Evolutionary conservation across 2,888 invertebrate genomes (phyloP).

Genomic region (Latrodectus hesperus): DNA sequence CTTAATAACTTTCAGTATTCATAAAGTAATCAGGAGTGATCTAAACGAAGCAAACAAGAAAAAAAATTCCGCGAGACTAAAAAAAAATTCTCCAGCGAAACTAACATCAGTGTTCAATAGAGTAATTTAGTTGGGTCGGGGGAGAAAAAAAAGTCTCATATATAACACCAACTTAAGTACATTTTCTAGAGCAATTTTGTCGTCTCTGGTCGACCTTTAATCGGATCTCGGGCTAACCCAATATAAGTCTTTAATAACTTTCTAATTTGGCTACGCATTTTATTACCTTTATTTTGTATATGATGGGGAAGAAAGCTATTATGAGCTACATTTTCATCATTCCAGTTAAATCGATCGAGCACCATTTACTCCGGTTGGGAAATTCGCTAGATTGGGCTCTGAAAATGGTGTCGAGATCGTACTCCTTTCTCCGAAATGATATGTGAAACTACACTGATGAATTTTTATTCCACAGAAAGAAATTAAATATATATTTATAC

Average conservation of each 20-base stretch:
- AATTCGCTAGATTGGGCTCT: not conserved
- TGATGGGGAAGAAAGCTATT: slow-evolving; percentile 58
- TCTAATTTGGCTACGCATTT: slow-evolving; percentile 65
- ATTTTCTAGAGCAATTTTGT: slow-evolving; percentile 58
- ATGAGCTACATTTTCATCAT: slow-evolving; percentile 57
- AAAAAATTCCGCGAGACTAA: not conserved
- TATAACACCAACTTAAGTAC: slow-evolving; percentile 54
- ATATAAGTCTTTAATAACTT: slow-evolving; percentile 66
- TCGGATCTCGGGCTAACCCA: slow-evolving; percentile 60
- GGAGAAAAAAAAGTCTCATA: slow-evolving; percentile 50
- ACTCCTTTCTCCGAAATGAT: not conserved
- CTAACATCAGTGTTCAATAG: slow-evolving; percentile 39
- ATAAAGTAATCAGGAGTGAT: slow-evolving; percentile 31
- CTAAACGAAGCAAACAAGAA: not conserved
- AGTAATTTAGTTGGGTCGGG: slow-evolving; percentile 36
- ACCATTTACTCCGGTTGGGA: slow-evolving; percentile 47
- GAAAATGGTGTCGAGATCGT: slow-evolving; percentile 1
- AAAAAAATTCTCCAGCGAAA: slow-evolving; percentile 5
- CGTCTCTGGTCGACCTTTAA: slow-evolving; percentile 57
- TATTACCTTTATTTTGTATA: slow-evolving; percentile 68
- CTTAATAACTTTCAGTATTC: slow-evolving; percentile 27
- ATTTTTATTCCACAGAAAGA: not conserved
- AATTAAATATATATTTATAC: too few species aligned
- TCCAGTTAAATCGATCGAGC: slow-evolving; percentile 62
- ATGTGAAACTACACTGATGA: not conserved